phyloP scores from a whole-genome alignment of 2,888 invertebrate genomes.

The Bellardia pandia region DNA sequence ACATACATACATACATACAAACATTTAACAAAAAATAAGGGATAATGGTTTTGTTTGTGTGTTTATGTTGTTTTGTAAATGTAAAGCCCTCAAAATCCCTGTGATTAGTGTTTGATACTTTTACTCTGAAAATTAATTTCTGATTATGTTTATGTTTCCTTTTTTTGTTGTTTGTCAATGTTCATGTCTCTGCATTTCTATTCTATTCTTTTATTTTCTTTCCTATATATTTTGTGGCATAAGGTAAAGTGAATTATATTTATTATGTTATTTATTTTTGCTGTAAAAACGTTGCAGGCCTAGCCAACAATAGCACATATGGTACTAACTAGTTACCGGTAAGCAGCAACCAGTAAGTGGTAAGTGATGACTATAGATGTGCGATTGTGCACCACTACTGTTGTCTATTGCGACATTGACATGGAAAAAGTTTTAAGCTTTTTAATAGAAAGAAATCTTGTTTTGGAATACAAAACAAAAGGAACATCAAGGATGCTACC shows the following conservation, averaged over 20 bases:
- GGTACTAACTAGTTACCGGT: constrained; percentile 65
- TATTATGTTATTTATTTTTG: constrained; percentile 5
- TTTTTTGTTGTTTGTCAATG: not conserved
- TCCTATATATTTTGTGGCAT: constrained; percentile 47
- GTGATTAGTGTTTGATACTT: constrained; percentile 73
- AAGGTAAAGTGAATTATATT: constrained; percentile 64
- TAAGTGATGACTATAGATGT: constrained; percentile 52
- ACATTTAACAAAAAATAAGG: constrained; percentile 55
- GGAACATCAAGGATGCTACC: constrained; percentile 15
- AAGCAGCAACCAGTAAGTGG: constrained; percentile 46
- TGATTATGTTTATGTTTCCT: constrained; percentile 70
- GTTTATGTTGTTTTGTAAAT: constrained; percentile 59
- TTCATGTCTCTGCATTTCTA: constrained; percentile 22
- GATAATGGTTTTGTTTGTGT: constrained; percentile 62
- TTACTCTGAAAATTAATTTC: constrained; percentile 72
- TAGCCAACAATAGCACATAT: constrained; percentile 58
- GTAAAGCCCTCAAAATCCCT: constrained; percentile 66
- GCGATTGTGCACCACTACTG: constrained; percentile 33
- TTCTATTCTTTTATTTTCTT: not conserved
- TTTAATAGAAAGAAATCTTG: constrained; percentile 48
- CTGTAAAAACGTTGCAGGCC: constrained; percentile 19
- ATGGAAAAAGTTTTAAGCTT: constrained; percentile 62
- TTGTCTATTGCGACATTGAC: constrained; percentile 40
- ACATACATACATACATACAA: constrained; percentile 22
- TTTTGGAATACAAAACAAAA: constrained; percentile 2